Evolutionary conservation across 2,888 invertebrate genomes (phyloP).

Genomic region (Drosophila differens): DNA sequence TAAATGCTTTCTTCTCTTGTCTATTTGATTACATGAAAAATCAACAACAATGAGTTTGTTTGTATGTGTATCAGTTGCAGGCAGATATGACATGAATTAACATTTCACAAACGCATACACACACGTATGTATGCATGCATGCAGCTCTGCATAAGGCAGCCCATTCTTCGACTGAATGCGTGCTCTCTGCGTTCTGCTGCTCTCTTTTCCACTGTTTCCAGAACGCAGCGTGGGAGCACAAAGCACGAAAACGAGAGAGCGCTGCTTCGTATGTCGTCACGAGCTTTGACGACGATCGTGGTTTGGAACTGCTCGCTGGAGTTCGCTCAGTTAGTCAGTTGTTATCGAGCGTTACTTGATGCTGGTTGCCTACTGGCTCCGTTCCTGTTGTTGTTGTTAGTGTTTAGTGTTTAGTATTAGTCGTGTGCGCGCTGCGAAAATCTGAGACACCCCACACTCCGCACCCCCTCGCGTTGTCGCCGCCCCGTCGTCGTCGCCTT

Average conservation of each 20-base stretch:
- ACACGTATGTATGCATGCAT: neutral
- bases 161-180: constrained; percentile 51
- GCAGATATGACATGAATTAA: constrained; percentile 36
- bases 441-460: constrained; percentile 37
- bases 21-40: constrained; percentile 50
- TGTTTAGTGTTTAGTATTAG: constrained; percentile 53
- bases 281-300: constrained; percentile 42
- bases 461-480: constrained; percentile 66
- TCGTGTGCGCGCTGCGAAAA: constrained; percentile 72
- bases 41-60: constrained; percentile 35
- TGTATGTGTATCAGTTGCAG: constrained; percentile 1
- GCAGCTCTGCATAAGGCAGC: constrained; percentile 6
- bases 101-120: constrained; percentile 22
- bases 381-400: constrained; percentile 46
- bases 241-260: constrained; percentile 19
- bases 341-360: constrained; percentile 76
- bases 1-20: constrained; percentile 28
- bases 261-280: constrained; percentile 20
- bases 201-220: constrained; percentile 19
- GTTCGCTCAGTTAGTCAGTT: constrained; percentile 54
- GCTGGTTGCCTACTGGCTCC: constrained; percentile 54
- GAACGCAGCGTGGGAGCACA: constrained; percentile 14
- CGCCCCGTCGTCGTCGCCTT: constrained; percentile 28
- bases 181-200: neutral
- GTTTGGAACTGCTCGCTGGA: constrained; percentile 35